A percentile compares a stretch with the other conserved stretches of the same genome.
Conservation (phyloP, 1,140 invertebrate genomes). For the Lutraria rhynchaena region DNA sequence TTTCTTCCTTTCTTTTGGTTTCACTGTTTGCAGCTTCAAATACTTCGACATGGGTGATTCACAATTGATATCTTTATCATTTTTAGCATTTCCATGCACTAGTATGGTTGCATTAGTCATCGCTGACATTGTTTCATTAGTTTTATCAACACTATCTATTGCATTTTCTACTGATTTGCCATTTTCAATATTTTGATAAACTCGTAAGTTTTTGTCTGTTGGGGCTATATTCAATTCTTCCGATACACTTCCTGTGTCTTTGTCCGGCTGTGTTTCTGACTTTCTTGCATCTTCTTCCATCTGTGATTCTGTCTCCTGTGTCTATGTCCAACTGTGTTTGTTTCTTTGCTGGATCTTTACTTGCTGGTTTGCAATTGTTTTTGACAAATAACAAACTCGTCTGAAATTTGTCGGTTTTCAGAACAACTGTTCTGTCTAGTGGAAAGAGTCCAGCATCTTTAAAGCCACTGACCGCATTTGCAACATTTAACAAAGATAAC, state of each 20-base stretch:
- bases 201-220: background rate
- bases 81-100: background rate
- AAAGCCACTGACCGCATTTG: slow-evolving; percentile 21
- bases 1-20: background rate
- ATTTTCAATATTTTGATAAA: background rate
- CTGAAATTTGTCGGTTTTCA: slow-evolving; percentile 12
- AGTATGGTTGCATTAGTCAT: background rate
- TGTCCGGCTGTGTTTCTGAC: background rate
- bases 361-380: background rate
- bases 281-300: background rate
- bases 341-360: background rate
- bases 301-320: background rate
- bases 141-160: too few species aligned
- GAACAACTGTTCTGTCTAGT: background rate
- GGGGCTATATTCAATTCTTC: too few species aligned
- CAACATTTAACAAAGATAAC: slow-evolving; percentile 7
- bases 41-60: background rate
- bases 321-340: background rate
- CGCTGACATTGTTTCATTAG: too few species aligned
- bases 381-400: background rate
- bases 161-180: background rate
- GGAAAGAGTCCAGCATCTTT: slow-evolving; percentile 19
- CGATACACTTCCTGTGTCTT: background rate
- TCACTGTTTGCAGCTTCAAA: background rate
- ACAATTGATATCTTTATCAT: background rate